These are phyloP conservation scores for Pseudopleuronectes americanus DNA, from an alignment of 2,797 vertebrate species.

Conservation along the genomic window DNA sequence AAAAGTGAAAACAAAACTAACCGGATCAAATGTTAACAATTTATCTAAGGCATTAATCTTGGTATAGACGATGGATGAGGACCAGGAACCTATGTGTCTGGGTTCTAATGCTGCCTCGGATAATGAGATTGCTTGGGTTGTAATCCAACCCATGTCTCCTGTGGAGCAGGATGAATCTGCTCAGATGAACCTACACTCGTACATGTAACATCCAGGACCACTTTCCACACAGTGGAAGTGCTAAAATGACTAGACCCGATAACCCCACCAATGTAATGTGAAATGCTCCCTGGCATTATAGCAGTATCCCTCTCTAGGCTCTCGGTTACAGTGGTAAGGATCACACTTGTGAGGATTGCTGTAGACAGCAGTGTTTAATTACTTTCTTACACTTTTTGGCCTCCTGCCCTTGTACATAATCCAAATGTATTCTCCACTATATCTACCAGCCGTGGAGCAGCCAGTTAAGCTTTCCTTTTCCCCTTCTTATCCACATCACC, in stretches of 20 bases:
- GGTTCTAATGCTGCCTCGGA: no score
- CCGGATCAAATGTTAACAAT: no score
- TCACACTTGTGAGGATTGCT: no score
- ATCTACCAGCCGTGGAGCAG: background rate
- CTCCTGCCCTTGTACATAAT: slow-evolving; percentile 13
- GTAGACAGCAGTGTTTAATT: background rate
- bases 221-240: background rate
- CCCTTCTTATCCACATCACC: slow-evolving; percentile 44
- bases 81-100: no score
- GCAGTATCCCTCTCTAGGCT: background rate
- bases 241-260: background rate
- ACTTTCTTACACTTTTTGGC: background rate
- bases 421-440: background rate
- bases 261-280: background rate
- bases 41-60: no score
- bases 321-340: background rate
- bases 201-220: no score
- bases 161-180: no score
- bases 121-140: no score
- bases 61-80: no score
- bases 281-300: background rate
- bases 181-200: no score
- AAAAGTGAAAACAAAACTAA: no score
- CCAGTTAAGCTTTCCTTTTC: slow-evolving; percentile 15
- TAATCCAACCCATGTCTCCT: no score